phyloP scores from a whole-genome alignment of 2,888 invertebrate genomes.

The Cremastobaeus sp. region DNA sequence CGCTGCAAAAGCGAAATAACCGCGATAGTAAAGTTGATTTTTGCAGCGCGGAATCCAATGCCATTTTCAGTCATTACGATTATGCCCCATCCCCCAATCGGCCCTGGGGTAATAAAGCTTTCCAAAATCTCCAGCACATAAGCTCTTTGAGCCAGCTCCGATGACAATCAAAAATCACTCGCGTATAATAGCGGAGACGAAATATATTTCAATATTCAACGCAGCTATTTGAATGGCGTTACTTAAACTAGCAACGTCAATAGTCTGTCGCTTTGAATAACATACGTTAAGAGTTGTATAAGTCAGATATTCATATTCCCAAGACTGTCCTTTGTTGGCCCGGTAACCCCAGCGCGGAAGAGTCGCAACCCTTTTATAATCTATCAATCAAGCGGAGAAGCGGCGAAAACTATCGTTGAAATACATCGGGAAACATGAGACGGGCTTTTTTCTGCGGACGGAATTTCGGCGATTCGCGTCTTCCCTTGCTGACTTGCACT shows the following conservation, averaged over 20 bases:
- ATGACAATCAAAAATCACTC: background rate
- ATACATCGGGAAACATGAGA: constrained; percentile 61
- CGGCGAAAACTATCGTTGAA: constrained; percentile 64
- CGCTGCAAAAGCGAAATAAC: too few species aligned
- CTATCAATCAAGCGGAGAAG: constrained; percentile 73
- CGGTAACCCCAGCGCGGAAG: constrained; percentile 67
- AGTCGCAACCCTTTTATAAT: constrained; percentile 72
- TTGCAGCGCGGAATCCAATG: too few species aligned
- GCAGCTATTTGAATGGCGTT: constrained; percentile 10
- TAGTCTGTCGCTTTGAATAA: constrained; percentile 34
- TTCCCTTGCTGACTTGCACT: constrained; percentile 75
- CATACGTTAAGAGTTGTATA: constrained; percentile 46
- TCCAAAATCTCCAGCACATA: too few species aligned
- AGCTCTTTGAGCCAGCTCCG: too few species aligned
- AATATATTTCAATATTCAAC: constrained; percentile 27
- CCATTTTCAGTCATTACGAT: too few species aligned
- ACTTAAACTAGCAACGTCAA: constrained; percentile 27
- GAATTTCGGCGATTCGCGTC: constrained; percentile 60
- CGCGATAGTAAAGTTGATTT: too few species aligned
- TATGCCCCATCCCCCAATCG: too few species aligned
- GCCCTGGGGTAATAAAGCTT: too few species aligned
- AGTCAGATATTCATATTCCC: constrained; percentile 58
- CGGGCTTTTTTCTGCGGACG: constrained; percentile 52
- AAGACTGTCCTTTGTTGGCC: constrained; percentile 71
- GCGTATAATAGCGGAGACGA: background rate